Percentiles rank a stretch among this genome's conserved stretches.
phyloP scores from a whole-genome alignment of 2,113 vertebrate genomes.

The Stigmatopora nigra region DNA sequence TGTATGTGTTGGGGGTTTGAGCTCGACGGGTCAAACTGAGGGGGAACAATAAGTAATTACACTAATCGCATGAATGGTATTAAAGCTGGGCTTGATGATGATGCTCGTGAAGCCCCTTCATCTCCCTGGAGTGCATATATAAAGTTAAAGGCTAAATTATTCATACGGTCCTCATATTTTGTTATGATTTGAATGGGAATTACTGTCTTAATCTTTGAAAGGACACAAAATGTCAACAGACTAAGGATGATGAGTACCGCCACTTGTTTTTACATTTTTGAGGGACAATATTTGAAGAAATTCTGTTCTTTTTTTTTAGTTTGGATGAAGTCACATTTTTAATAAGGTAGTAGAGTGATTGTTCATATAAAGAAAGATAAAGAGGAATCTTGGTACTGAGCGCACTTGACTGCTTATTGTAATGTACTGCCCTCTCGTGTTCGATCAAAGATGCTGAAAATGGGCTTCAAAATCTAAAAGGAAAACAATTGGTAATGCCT shows the following conservation, averaged over 20 bases:
- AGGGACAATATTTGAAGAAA: background rate
- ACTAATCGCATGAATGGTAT: background rate
- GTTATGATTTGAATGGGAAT: background rate
- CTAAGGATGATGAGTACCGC: background rate
- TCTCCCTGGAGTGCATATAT: background rate
- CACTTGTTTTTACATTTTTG: background rate
- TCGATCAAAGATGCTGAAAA: background rate
- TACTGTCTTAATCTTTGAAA: background rate
- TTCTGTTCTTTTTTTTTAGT: background rate
- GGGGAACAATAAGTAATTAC: slow-evolving; percentile 16
- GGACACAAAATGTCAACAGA: background rate
- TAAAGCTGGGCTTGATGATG: background rate
- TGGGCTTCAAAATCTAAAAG: background rate
- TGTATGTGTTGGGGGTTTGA: slow-evolving; percentile 6
- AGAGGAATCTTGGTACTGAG: background rate
- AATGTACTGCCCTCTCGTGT: slow-evolving; percentile 61
- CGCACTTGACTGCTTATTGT: background rate
- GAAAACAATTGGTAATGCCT: background rate
- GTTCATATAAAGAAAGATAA: background rate
- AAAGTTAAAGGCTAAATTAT: background rate
- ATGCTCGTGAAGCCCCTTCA: background rate
- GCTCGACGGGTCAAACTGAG: slow-evolving; percentile 24
- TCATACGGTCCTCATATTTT: background rate
- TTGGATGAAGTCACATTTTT: too few species aligned
- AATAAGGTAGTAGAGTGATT: background rate